Evolutionary conservation across 2,113 vertebrate species (phyloP), one percentile per base, ranked within the genome.

Genomic region (Myrmophylax atrothorax): DNA sequence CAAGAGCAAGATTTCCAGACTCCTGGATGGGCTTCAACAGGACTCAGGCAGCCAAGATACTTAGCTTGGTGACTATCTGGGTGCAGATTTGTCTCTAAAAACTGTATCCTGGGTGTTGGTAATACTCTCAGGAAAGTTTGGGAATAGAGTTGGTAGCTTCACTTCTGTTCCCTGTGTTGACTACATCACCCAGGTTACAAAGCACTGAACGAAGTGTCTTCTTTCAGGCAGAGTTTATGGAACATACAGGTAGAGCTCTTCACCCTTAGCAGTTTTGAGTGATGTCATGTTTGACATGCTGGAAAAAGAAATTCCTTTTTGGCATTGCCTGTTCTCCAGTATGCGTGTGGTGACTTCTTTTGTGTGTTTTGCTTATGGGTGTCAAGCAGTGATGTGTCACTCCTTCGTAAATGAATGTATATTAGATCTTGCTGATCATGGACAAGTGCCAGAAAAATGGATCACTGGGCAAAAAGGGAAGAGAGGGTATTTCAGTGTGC

Each of bases 71-170:
- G 50, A 33, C 59, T 50, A 0, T 16, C 12, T 38, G 56, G 3
- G 6, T 77, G 37, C 55, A 42, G 60, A 63, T 68, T 24, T 82
- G 10, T 47, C 42, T 74, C 38, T 14, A 63, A 62, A 69, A 94
- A 53, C 3, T 3, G 1, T 29, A 4, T 62, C 46, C 40, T 0
- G 0, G 24, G 12, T n/a, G 18, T 59, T 14, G 3, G 12, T 59
- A 73, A n/a, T n/a, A 50, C 8, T 16, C 3, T 90, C 23, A 26
- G 33, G 46, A 64, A 58, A 44, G 7, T 38, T 17, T 81, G 60
- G 77, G 20, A 59, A 14, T 10, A 16, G 55, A 31, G 14, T 14
- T 64, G 44, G 29, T 72, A 49, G 24, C 17, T 44, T 93, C n/a
- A 18, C 1, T 73, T 80, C 22, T 91, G 44, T 38, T 91, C 15